Evolutionary conservation across 2,113 vertebrate genomes (phyloP).

Genomic region (Vireo altiloquus): DNA sequence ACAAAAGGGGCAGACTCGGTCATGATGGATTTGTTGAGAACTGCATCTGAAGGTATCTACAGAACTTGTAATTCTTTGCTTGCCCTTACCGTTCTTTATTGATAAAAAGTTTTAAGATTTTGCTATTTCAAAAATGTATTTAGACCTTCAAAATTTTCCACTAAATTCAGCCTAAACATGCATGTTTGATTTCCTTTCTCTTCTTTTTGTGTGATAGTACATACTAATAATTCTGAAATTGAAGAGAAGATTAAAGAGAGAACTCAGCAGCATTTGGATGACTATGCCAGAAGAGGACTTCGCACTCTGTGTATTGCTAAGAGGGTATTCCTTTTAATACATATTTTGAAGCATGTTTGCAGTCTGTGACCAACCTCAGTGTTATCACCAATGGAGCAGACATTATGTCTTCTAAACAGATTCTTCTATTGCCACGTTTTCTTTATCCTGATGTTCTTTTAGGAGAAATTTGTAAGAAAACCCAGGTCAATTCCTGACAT

Average conservation of each 20-base stretch:
- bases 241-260: slow-evolving; percentile 68
- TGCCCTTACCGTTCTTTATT: neutral
- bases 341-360: neutral
- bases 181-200: neutral
- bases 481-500: neutral
- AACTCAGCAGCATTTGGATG: slow-evolving; percentile 87
- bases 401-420: neutral
- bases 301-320: slow-evolving; percentile 93
- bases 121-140: neutral
- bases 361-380: neutral
- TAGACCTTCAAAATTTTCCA: neutral
- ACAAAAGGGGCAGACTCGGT: slow-evolving; percentile 92
- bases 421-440: neutral
- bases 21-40: slow-evolving; percentile 75
- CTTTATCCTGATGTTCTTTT: neutral
- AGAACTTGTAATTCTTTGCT: neutral
- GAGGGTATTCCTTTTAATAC: slow-evolving; percentile 73
- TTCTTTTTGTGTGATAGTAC: slow-evolving; percentile 22
- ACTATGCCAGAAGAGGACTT: slow-evolving; percentile 86
- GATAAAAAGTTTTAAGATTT: neutral
- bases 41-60: slow-evolving; percentile 17
- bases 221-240: slow-evolving; percentile 20
- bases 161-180: neutral
- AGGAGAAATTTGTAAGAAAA: neutral
- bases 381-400: neutral